These are phyloP conservation scores for Hystrix cristata DNA, from an alignment of 2,113 vertebrate species.

Conservation along the genomic window DNA sequence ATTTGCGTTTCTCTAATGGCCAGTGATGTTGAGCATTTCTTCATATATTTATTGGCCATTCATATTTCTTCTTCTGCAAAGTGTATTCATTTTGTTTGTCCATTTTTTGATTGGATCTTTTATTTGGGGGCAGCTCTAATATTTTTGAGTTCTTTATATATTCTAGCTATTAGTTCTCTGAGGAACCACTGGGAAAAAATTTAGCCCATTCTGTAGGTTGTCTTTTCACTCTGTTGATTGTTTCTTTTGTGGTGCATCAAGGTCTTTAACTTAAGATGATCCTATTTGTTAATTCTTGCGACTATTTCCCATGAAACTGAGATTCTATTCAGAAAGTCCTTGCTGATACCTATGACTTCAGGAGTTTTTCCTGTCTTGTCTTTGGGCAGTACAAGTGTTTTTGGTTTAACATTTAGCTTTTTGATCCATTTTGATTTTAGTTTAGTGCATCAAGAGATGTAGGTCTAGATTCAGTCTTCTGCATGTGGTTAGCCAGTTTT, in stretches of 20 bases:
- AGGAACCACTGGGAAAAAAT: background rate
- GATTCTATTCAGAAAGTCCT: background rate
- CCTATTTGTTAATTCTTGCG: background rate
- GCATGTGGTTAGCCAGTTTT: background rate
- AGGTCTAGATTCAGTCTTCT: background rate
- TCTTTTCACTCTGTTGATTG: background rate
- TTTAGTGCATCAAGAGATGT: background rate
- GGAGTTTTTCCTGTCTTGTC: background rate
- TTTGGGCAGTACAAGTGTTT: background rate
- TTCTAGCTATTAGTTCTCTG: background rate
- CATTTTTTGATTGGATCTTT: background rate
- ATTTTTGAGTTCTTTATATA: background rate
- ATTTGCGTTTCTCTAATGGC: background rate
- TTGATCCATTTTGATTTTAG: background rate
- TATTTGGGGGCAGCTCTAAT: background rate
- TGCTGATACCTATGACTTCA: background rate
- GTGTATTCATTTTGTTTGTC: background rate
- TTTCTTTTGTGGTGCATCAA: background rate
- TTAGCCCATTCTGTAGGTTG: background rate
- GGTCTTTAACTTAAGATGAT: background rate
- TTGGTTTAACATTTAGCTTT: background rate
- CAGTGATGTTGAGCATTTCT: background rate
- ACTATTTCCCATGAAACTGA: background rate
- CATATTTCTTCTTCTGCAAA: background rate
- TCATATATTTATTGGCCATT: background rate